phyloP scores from a whole-genome alignment of 2,797 vertebrate genomes.

The Acrossocheilus wenchowensis region DNA sequence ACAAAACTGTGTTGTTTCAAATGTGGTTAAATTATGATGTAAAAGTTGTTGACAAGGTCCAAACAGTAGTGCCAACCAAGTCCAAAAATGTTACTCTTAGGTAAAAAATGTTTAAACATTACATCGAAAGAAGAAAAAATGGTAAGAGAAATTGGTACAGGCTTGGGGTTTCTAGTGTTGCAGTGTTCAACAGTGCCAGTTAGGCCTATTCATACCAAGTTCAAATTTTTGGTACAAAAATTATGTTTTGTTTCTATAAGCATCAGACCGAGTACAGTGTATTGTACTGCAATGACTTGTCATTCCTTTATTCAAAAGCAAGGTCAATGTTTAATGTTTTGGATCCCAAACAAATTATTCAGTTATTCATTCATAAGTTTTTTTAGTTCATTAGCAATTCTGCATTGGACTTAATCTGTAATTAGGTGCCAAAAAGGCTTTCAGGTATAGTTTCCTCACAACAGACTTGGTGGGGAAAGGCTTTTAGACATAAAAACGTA shows the following conservation, averaged over 20 bases:
- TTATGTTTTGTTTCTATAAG: background rate
- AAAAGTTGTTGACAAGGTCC: constrained; percentile 35
- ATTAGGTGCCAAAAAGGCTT: background rate
- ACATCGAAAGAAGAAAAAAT: too few relatives aligned
- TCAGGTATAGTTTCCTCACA: background rate
- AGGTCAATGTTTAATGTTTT: background rate
- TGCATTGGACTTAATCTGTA: background rate
- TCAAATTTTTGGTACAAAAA: background rate
- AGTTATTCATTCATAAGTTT: background rate
- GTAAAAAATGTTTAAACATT: background rate
- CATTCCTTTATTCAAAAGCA: background rate
- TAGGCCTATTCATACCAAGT: background rate
- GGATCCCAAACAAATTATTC: background rate
- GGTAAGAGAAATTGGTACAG: background rate
- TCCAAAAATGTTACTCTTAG: constrained; percentile 11
- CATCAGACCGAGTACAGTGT: too few relatives aligned
- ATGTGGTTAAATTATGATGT: constrained; percentile 26
- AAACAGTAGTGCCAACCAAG: constrained; percentile 11
- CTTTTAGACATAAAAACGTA: background rate
- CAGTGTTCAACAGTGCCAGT: background rate
- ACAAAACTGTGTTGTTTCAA: background rate
- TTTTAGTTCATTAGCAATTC: background rate
- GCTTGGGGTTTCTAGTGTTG: background rate
- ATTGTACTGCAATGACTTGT: background rate
- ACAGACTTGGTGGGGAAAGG: background rate